These are phyloP conservation scores for Alligator mississippiensis DNA, from an alignment of 2,113 vertebrate genomes.

Conservation along the genomic window DNA sequence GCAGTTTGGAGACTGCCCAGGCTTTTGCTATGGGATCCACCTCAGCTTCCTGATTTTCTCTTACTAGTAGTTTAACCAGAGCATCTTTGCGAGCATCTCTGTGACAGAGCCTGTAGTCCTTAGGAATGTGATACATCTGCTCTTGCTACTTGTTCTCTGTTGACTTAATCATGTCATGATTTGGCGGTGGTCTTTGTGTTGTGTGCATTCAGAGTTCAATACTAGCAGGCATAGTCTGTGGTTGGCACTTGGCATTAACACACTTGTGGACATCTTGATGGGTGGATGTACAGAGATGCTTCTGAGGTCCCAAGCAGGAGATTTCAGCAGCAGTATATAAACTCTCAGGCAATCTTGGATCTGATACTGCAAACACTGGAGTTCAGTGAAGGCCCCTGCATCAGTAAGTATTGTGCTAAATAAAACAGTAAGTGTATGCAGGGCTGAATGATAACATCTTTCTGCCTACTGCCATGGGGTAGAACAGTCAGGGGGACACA, in stretches of 20 bases:
- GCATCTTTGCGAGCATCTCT: neutral
- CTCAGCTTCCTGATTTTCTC: neutral
- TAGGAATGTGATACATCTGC: neutral
- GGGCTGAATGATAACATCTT: neutral
- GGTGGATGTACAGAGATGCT: neutral
- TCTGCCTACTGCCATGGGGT: fast-evolving
- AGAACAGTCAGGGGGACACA: neutral
- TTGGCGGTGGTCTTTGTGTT: neutral
- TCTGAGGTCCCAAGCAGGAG: neutral
- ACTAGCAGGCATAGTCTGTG: neutral
- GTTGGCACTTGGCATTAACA: neutral
- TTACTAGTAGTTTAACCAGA: neutral
- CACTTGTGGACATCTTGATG: neutral
- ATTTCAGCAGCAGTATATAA: neutral
- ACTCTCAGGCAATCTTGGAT: neutral
- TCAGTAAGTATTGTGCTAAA: neutral
- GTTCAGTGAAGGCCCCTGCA: neutral
- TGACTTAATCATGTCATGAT: fast-evolving
- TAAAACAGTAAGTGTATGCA: neutral
- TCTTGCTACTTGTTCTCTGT: neutral
- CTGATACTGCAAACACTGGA: neutral
- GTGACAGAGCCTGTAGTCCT: neutral
- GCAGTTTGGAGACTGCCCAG: fast-evolving
- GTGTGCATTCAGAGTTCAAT: neutral
- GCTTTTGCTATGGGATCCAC: neutral